A percentile compares a stretch with the other conserved stretches of the same genome.
Conservation (phyloP, 2,797 vertebrate genomes). For the Pseudocheirus occidentalis region DNA sequence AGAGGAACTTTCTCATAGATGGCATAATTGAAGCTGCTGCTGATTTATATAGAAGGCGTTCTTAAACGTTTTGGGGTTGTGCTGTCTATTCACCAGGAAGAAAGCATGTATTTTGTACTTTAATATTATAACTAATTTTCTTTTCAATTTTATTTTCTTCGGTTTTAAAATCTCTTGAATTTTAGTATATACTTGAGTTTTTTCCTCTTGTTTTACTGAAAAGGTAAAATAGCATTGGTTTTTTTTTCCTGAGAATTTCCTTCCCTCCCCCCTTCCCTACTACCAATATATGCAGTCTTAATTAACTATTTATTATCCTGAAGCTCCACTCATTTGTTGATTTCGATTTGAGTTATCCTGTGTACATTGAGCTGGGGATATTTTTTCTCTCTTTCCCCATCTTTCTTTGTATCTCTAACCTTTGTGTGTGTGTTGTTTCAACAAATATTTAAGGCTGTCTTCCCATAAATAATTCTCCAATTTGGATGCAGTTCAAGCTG, state of each 20-base stretch:
- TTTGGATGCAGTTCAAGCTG: neutral
- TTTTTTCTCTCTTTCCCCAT: conserved; percentile 17
- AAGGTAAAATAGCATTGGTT: neutral
- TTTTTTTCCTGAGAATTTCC: conserved; percentile 22
- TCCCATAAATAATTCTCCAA: neutral
- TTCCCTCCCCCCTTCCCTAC: conserved; percentile 10
- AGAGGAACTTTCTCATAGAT: neutral
- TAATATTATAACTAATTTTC: neutral
- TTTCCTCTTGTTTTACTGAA: conserved; percentile 15
- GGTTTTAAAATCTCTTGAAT: conserved; percentile 22
- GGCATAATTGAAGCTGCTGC: neutral
- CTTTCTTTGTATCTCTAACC: conserved; percentile 12
- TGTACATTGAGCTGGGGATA: conserved; percentile 24
- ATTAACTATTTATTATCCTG: conserved; percentile 37
- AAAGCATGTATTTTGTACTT: conserved; percentile 22
- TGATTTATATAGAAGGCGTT: conserved; percentile 14
- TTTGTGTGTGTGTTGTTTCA: neutral
- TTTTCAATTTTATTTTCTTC: conserved; percentile 33
- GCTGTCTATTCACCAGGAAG: neutral
- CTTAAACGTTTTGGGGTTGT: conserved; percentile 36
- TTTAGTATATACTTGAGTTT: neutral
- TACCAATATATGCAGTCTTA: conserved; percentile 37
- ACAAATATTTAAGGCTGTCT: neutral
- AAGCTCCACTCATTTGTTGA: conserved; percentile 6
- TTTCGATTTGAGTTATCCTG: conserved; percentile 43